Conservation (phyloP, 2,797 vertebrate genomes). For the Eremophila alpestris region DNA sequence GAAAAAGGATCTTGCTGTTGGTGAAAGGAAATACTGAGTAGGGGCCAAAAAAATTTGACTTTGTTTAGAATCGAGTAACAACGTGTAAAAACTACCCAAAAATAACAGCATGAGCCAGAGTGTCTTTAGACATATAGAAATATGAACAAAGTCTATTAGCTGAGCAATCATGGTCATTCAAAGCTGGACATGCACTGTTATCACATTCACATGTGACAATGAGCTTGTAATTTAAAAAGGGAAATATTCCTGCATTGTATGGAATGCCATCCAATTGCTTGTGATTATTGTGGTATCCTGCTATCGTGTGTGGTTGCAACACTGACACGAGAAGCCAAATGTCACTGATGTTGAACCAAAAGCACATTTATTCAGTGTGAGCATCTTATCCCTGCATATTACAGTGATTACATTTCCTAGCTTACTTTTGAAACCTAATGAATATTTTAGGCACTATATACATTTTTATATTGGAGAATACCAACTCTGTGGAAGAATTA, state of each 20-base stretch:
- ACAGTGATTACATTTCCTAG: neutral
- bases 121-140: neutral
- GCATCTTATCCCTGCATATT: neutral
- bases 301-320: rapidly evolving
- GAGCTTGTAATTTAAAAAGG: neutral
- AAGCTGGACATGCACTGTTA: neutral
- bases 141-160: neutral
- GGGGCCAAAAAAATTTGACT: neutral
- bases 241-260: neutral
- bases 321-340: neutral
- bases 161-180: neutral
- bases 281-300: neutral
- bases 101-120: neutral
- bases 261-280: neutral
- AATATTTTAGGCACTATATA: neutral
- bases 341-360: neutral
- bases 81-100: neutral
- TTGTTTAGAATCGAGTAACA: neutral
- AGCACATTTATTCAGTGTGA: neutral
- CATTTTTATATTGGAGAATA: neutral
- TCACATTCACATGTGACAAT: neutral
- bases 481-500: neutral
- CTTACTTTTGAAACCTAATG: neutral
- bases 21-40: neutral
- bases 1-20: neutral